Evolutionary conservation across 2,888 invertebrate species (phyloP).

Genomic region (Conchocele bisecta): DNA sequence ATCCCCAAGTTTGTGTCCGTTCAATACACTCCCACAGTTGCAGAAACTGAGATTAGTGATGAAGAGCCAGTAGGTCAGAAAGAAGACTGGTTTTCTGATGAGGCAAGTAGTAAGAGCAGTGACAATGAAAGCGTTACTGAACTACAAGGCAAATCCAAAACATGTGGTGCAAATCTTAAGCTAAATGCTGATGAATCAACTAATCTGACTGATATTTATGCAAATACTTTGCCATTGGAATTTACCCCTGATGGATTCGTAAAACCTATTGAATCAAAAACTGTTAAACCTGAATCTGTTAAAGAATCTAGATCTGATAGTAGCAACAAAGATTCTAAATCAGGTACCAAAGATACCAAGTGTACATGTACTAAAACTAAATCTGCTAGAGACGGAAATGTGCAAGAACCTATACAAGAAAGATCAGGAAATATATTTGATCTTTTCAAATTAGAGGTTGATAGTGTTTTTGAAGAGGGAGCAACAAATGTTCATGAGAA

Average conservation of each 20-base stretch:
- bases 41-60: slow-evolving; percentile 61
- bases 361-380: no score
- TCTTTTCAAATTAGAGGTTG: slow-evolving; percentile 54
- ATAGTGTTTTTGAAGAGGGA: slow-evolving; percentile 35
- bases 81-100: slow-evolving; percentile 41
- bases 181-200: neutral
- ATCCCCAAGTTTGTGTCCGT: slow-evolving; percentile 56
- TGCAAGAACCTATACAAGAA: no score
- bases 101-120: slow-evolving; percentile 49
- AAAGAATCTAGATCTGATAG: neutral
- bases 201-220: neutral
- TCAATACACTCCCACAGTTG: slow-evolving; percentile 47
- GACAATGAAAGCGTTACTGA: slow-evolving; percentile 16
- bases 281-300: slow-evolving; percentile 2
- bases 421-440: no score
- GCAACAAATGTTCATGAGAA: neutral
- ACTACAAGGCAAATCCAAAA: no score
- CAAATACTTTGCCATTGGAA: slow-evolving; percentile 40
- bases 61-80: slow-evolving; percentile 49
- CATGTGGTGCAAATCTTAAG: neutral
- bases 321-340: neutral
- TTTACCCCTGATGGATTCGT: slow-evolving; percentile 57
- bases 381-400: no score
- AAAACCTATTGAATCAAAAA: slow-evolving; percentile 6
- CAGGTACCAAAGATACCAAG: no score